Conservation (phyloP, 1,140 invertebrate genomes). For the Drosophila trapezifrons region DNA sequence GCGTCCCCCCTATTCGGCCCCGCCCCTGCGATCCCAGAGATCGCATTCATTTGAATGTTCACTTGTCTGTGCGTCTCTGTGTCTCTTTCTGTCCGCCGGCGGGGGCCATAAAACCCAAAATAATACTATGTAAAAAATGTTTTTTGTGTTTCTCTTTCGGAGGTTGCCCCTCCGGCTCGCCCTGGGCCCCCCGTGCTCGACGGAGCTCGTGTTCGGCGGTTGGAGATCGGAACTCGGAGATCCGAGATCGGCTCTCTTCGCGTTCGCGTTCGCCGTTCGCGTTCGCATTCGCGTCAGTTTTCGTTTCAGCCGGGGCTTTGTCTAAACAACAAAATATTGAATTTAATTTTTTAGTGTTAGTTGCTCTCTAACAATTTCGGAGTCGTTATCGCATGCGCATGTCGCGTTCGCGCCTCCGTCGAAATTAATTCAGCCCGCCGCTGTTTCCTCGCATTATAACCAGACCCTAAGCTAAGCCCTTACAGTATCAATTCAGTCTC, state of each 20-base stretch:
- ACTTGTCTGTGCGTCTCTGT: constrained; percentile 55
- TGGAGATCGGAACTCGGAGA: constrained; percentile 34
- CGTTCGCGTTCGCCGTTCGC: constrained; percentile 53
- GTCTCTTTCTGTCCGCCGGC: constrained; percentile 49
- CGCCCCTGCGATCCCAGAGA: constrained; percentile 43
- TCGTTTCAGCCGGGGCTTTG: constrained; percentile 76
- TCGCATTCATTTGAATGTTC: constrained; percentile 74
- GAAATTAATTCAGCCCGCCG: constrained; percentile 6
- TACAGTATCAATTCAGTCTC: background rate
- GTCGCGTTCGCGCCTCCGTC: constrained; percentile 55
- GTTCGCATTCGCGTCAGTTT: constrained; percentile 74
- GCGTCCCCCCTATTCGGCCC: background rate
- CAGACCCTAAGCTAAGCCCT: constrained; percentile 4
- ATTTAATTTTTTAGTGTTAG: constrained; percentile 84
- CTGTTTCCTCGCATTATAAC: constrained; percentile 2
- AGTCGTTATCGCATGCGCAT: constrained; percentile 84
- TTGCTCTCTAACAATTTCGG: constrained; percentile 84
- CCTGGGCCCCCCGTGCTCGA: background rate
- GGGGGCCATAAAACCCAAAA: constrained; percentile 75
- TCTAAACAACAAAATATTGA: constrained; percentile 84
- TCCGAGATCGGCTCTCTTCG: constrained; percentile 64
- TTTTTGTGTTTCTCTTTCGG: constrained; percentile 64
- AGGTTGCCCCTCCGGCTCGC: background rate
- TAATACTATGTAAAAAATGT: constrained; percentile 80
- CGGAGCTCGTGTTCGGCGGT: constrained; percentile 22